Evolutionary conservation across 2,113 vertebrate species (phyloP).

Genomic region (Neodon shergylaensis): DNA sequence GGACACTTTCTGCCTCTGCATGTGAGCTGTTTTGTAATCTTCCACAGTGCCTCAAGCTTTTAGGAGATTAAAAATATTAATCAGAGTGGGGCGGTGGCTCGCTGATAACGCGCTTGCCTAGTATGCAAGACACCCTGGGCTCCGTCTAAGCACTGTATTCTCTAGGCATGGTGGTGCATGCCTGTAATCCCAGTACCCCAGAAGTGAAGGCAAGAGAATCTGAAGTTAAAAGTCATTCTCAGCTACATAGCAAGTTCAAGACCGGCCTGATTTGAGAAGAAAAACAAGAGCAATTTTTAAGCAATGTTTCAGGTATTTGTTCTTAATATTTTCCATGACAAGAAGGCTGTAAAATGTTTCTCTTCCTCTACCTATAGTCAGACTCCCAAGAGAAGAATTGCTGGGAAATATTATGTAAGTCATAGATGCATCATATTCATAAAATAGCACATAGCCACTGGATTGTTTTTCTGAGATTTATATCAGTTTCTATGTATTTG

Average conservation of each 20-base stretch:
- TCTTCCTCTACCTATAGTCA: background rate
- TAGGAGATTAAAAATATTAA: background rate
- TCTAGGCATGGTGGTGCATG: background rate
- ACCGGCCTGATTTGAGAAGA: background rate
- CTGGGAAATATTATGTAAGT: background rate
- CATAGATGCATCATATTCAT: background rate
- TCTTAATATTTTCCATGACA: background rate
- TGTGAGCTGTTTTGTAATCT: background rate
- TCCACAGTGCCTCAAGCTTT: background rate
- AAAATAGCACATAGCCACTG: background rate
- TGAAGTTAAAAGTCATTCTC: background rate
- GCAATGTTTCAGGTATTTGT: background rate
- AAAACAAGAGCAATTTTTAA: background rate
- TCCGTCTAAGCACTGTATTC: background rate
- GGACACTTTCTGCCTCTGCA: no score
- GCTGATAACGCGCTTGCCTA: background rate
- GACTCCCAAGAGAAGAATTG: background rate
- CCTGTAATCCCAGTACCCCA: background rate
- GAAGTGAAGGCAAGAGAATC: background rate
- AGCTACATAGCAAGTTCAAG: background rate
- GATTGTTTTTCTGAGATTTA: background rate
- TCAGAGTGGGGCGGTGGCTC: background rate
- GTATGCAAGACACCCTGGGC: background rate
- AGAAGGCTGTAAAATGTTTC: background rate
- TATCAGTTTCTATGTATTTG: background rate